Percentiles rank a stretch among this genome's conserved stretches.
These are phyloP conservation scores for Macrophya alboannulata DNA, from an alignment of 2,888 invertebrate species.

Conservation along the genomic window DNA sequence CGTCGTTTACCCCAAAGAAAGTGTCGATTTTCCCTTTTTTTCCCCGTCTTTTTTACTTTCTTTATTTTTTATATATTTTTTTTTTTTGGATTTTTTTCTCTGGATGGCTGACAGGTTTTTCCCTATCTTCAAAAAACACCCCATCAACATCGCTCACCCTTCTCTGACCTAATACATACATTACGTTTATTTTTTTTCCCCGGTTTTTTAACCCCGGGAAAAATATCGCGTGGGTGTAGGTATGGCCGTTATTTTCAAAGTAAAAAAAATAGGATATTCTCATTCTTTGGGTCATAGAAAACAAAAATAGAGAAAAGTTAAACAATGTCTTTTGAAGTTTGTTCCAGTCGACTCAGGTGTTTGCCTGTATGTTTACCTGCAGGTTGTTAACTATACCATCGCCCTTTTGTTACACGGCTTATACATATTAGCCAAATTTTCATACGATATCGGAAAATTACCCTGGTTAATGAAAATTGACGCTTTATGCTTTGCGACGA, in stretches of 20 bases:
- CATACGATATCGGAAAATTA: conserved; percentile 66
- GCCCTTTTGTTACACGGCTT: conserved; percentile 61
- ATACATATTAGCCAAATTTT: conserved; percentile 66
- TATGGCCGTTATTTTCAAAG: background rate
- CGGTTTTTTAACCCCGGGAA: background rate
- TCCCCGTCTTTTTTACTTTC: background rate
- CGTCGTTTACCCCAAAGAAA: background rate
- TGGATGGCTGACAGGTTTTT: background rate
- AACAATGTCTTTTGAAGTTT: background rate
- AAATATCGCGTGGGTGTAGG: background rate
- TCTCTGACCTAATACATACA: background rate
- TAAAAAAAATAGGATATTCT: background rate
- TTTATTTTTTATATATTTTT: no score
- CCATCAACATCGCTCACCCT: background rate
- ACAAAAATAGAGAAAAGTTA: background rate
- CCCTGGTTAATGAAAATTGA: conserved; percentile 61
- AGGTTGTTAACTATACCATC: conserved; percentile 27
- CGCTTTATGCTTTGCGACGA: conserved; percentile 57
- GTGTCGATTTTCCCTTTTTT: conserved; percentile 1
- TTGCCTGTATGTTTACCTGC: background rate
- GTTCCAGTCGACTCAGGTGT: background rate
- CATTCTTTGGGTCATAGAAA: no score
- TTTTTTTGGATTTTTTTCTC: no score
- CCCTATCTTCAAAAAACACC: background rate
- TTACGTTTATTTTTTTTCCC: background rate